phyloP scores from a whole-genome alignment of 2,888 invertebrate genomes.

The Melikaiella ostensackeni region DNA sequence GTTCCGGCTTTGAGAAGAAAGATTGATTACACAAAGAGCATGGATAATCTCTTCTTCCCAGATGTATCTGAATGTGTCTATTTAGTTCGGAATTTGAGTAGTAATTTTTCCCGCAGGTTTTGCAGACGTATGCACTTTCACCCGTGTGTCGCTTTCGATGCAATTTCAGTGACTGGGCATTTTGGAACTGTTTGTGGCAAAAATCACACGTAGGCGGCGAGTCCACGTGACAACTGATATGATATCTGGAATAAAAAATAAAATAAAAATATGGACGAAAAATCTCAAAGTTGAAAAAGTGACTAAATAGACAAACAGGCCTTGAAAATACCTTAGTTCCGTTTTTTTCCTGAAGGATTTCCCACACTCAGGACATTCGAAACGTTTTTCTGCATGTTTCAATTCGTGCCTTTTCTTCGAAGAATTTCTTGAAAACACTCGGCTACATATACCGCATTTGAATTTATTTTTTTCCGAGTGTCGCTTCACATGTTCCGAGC shows the following conservation, averaged over 20 bases:
- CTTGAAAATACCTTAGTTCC: slow-evolving; percentile 18
- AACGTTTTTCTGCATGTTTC: slow-evolving; percentile 64
- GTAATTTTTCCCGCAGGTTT: slow-evolving; percentile 67
- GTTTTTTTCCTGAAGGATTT: slow-evolving; percentile 45
- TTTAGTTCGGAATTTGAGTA: slow-evolving; percentile 68
- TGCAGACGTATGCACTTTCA: slow-evolving; percentile 64
- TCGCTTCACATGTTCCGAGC: slow-evolving; percentile 55
- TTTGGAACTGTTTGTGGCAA: slow-evolving; percentile 68
- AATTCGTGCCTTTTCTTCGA: slow-evolving; percentile 51
- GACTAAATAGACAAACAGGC: no score
- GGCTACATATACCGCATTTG: slow-evolving; percentile 55
- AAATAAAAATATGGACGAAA: neutral
- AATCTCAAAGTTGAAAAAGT: no score
- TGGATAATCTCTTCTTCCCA: slow-evolving; percentile 64
- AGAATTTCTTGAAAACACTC: slow-evolving; percentile 52
- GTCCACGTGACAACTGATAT: slow-evolving; percentile 61
- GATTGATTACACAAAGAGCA: slow-evolving; percentile 69
- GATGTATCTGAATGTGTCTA: slow-evolving; percentile 69
- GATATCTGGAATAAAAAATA: slow-evolving; percentile 53
- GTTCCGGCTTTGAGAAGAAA: slow-evolving; percentile 69
- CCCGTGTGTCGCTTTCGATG: slow-evolving; percentile 68
- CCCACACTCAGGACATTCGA: slow-evolving; percentile 60
- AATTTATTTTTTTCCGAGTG: slow-evolving; percentile 56
- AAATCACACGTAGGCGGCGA: slow-evolving; percentile 59
- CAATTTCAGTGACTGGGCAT: slow-evolving; percentile 65